Evolutionary conservation across 2,113 vertebrate species (phyloP), one percentile per base, ranked within the genome.

Genomic region (Cheirogaleus medius): DNA sequence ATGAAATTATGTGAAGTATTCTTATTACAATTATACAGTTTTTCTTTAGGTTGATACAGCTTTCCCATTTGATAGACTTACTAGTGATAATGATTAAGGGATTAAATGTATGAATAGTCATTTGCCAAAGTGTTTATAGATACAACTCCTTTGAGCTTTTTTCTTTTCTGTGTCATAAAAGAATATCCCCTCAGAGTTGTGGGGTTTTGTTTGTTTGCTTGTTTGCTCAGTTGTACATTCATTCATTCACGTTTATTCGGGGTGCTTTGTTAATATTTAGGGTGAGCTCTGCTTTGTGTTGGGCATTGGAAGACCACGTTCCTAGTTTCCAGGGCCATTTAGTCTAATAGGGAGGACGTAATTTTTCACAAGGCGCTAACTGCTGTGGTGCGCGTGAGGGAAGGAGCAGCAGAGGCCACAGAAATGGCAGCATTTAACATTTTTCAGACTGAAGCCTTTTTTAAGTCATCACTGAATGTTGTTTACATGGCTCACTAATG

Each of bases 401-500:
- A 2, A 64, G 42, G 81, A 32, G 3, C 47, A 6, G 20, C 1
- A 27, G 42, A 89, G n/a, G 47, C 39, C 54, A 32, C 68, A 39
- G 56, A 74, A 64, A 34, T 47, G 47, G 11, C 37, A 68, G 6
- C 23, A 32, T 82, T 63, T 69, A 60, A 15, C 32, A 6, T 58
- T 87, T 56, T 58, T 71, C 42, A 87, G n/a, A 74, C 52, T 54
- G 37, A 82, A 68, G 5, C 14, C 5, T 47, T 63, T 54, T 66
- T 69, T 6, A 84, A 58, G 64, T 34, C 39, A 42, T 87, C 21
- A 8, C 32, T 84, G 58, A 77, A 47, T 85, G 32, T 20, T 84
- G 78, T 93, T 95, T 94, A 90, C 78, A 54, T 58, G 92, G 60
- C 77, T 96, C 74, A 42, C 17, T 97, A 92, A 73, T 47, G 58